These are phyloP conservation scores for Torymus aiolomorphi DNA, from an alignment of 2,888 invertebrate species.

Conservation along the genomic window DNA sequence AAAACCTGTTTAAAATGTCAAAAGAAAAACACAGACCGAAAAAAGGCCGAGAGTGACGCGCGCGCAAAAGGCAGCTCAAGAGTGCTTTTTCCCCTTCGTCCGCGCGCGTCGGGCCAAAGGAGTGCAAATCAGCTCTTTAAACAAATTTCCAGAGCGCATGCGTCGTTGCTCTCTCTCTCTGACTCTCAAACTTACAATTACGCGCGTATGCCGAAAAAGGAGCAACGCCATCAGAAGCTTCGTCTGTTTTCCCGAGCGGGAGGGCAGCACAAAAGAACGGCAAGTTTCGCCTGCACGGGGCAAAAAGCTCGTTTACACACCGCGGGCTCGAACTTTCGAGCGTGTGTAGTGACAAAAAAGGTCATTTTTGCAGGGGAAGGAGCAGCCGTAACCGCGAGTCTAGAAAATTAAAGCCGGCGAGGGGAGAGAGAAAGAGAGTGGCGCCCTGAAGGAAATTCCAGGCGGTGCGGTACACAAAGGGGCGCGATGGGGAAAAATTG, in stretches of 20 bases:
- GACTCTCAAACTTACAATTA: constrained; percentile 23
- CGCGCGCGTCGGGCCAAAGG: not conserved
- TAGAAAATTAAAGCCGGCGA: constrained; percentile 35
- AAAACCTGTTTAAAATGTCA: constrained; percentile 14
- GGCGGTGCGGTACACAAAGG: not conserved
- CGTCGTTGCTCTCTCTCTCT: not conserved
- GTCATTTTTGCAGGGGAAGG: constrained; percentile 8
- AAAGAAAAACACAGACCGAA: not conserved
- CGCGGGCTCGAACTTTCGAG: constrained; percentile 17
- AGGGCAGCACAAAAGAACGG: constrained; percentile 6
- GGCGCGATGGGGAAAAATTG: not conserved
- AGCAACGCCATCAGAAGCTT: not conserved
- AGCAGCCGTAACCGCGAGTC: constrained; percentile 16
- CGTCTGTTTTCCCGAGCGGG: constrained; percentile 1
- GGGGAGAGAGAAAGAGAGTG: too few species aligned
- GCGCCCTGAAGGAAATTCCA: constrained; percentile 13
- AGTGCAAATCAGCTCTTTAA: constrained; percentile 44
- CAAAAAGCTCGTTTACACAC: constrained; percentile 28
- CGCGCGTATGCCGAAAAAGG: not conserved
- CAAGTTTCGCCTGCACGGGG: not conserved
- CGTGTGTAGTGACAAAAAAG: constrained; percentile 9
- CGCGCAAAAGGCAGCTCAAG: not conserved
- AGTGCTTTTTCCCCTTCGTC: not conserved
- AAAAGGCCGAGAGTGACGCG: not conserved
- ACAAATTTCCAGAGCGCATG: constrained; percentile 17